These are phyloP conservation scores for Sander vitreus DNA, from an alignment of 2,113 vertebrate species.

Conservation along the genomic window DNA sequence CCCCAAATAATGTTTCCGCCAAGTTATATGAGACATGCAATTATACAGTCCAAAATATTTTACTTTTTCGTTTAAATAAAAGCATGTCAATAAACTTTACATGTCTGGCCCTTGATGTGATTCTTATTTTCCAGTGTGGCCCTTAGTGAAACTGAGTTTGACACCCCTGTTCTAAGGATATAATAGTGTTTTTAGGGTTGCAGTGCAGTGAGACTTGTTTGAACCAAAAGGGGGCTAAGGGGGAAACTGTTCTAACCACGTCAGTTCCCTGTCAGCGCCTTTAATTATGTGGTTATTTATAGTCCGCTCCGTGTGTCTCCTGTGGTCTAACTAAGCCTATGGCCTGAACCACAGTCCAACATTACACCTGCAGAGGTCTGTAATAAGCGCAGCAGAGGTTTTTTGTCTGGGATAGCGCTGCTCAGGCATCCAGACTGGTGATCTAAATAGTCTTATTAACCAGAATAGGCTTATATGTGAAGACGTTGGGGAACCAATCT, in stretches of 20 bases:
- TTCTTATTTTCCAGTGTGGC: too few relatives aligned
- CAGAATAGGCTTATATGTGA: not conserved
- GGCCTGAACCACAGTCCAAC: slow-evolving; percentile 10
- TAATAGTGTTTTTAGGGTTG: not conserved
- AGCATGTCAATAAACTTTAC: too few relatives aligned
- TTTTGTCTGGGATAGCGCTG: slow-evolving; percentile 7
- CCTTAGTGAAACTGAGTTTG: too few relatives aligned
- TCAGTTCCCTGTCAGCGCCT: slow-evolving; percentile 57
- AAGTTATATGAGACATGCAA: too few relatives aligned
- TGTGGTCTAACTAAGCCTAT: slow-evolving; percentile 20
- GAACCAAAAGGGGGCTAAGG: not conserved
- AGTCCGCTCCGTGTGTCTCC: slow-evolving; percentile 26
- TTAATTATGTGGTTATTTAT: slow-evolving; percentile 64
- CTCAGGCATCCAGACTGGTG: not conserved
- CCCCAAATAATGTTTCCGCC: too few relatives aligned
- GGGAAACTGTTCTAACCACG: slow-evolving; percentile 25
- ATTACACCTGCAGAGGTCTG: slow-evolving; percentile 41
- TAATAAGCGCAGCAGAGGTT: not conserved
- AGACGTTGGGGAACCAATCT: not conserved
- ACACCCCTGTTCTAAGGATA: not conserved
- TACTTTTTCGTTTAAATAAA: too few relatives aligned
- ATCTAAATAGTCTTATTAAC: slow-evolving; percentile 9
- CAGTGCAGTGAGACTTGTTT: not conserved
- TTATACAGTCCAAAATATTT: too few relatives aligned
- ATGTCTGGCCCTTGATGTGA: too few relatives aligned